These are phyloP conservation scores for Dicaeum eximium DNA, from an alignment of 2,113 vertebrate genomes.

Conservation along the genomic window DNA sequence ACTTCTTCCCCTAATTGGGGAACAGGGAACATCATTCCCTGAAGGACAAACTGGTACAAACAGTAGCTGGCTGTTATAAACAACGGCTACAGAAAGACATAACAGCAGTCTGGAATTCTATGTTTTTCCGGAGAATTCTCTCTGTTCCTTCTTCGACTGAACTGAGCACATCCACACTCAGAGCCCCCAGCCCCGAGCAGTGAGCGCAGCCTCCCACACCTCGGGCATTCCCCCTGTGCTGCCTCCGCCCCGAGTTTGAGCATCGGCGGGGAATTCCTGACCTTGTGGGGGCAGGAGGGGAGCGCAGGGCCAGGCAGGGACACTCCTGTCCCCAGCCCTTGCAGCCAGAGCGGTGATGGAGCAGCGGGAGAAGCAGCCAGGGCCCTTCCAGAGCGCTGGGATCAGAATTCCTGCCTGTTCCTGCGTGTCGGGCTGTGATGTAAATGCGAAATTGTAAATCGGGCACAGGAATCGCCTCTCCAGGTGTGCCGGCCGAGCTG, in stretches of 20 bases:
- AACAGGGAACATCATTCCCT: too few relatives aligned
- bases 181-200: too few relatives aligned
- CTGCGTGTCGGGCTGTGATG: accelerated
- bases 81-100: too few relatives aligned
- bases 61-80: too few relatives aligned
- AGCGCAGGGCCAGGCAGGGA: background rate
- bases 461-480: background rate
- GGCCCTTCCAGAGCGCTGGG: accelerated
- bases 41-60: too few relatives aligned
- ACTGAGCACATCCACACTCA: too few relatives aligned
- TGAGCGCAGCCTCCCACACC: background rate
- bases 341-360: background rate
- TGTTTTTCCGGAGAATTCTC: too few relatives aligned
- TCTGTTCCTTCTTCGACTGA: too few relatives aligned
- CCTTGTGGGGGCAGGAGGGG: background rate
- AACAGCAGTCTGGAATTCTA: too few relatives aligned
- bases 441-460: background rate
- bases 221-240: background rate
- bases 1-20: too few relatives aligned
- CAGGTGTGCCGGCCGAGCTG: background rate
- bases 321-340: background rate
- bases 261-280: background rate
- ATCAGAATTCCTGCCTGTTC: background rate
- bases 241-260: accelerated
- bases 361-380: background rate